Evolutionary conservation across 1,140 invertebrate species (phyloP), one percentile per base, ranked within the genome.

Genomic region (Hyposmocoma kahamanoa): DNA sequence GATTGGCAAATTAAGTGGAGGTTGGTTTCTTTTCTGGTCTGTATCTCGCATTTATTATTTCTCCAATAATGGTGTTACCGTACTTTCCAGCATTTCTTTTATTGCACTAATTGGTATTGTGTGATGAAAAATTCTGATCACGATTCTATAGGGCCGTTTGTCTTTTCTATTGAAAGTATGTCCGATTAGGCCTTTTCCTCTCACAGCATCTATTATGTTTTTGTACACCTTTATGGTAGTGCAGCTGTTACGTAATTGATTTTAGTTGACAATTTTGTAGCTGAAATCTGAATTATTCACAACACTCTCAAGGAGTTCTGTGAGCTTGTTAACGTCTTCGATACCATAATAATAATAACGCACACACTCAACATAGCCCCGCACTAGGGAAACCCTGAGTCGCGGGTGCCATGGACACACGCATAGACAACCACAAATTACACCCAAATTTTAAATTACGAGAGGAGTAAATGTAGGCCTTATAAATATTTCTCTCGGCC

Each of bases 51-150:
- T 50, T 50, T 22, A 50, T 50, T 1, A 51, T 44, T 51, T 51
- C 53, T 26, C 67, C 75, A 5, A 69, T 70, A 42, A 72, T 53
- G 51, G 63, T 67, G 34, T 80, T 80, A 18, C 49, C 42, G 43
- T 45, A 15, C 26, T 8, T 26, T 46, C 42, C 4, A 50, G 36
- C 3, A 13, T 30, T 26, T 44, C 21, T 20, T 50, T 43, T 10
- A 52, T 46, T 3, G 4, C 30, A n/a, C 21, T 20, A 1, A 46
- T 26, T 2, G 50, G 50, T 18, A 43, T 52, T 15, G 50, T 22
- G 15, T 24, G 38, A n/a, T 52, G 50, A 15, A 52, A 32, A 21
- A 46, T 42, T 41, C 18, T 30, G 9, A 46, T 52, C 0, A 52
- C 50, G 15, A 52, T 46, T 21, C 42, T 24, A 13, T 28, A 45